Evolutionary conservation across 2,888 invertebrate species (phyloP).

Genomic region (Epiblema foenella): DNA sequence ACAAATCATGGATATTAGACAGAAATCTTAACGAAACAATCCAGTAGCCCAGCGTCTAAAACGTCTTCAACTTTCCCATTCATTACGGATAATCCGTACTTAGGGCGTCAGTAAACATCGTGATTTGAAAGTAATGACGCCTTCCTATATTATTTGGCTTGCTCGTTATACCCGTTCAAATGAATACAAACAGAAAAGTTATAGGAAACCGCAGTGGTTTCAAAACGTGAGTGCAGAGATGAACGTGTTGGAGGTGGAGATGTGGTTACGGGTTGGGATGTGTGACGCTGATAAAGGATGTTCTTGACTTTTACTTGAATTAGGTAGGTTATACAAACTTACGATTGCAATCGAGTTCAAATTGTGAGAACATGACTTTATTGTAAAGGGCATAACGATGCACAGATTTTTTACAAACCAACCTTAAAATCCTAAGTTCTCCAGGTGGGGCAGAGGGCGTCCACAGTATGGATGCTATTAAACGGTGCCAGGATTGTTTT

Average conservation of each 20-base stretch:
- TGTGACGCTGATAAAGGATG: not conserved
- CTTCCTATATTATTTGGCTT: slow-evolving; percentile 42
- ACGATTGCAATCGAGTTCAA: no score
- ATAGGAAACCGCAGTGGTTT: slow-evolving; percentile 60
- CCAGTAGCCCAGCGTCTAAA: slow-evolving; percentile 32
- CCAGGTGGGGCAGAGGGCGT: no score
- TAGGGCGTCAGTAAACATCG: slow-evolving; percentile 42
- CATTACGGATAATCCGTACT: slow-evolving; percentile 41
- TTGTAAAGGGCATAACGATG: no score
- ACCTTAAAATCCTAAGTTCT: no score
- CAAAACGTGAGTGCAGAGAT: slow-evolving; percentile 45
- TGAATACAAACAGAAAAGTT: slow-evolving; percentile 56
- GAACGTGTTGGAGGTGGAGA: slow-evolving; percentile 3
- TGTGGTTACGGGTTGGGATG: no score
- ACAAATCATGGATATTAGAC: slow-evolving; percentile 33
- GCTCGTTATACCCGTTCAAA: slow-evolving; percentile 44
- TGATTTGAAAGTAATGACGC: slow-evolving; percentile 39
- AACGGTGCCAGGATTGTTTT: no score
- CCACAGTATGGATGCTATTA: no score
- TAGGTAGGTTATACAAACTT: no score
- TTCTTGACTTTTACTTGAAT: no score
- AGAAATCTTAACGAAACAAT: slow-evolving; percentile 40
- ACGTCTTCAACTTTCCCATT: slow-evolving; percentile 42
- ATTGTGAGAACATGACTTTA: no score
- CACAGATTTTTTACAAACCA: no score